Evolutionary conservation across 2,113 vertebrate species (phyloP), one percentile per base, ranked within the genome.

Genomic region (Hemichromis elongatus): DNA sequence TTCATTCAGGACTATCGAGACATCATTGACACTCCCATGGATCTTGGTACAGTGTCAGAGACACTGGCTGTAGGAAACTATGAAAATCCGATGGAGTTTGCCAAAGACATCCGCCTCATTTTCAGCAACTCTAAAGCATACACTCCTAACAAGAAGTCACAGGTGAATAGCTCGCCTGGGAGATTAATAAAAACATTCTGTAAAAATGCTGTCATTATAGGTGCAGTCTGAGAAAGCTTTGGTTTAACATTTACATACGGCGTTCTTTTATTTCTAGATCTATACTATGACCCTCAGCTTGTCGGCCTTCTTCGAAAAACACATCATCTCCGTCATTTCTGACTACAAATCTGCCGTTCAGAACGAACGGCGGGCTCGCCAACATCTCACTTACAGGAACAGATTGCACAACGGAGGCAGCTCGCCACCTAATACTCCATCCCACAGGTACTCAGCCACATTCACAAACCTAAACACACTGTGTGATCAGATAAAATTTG

Each of bases 71-170:
- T 94, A 68, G 98, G 96, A 78, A 99, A 98, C 92, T 99, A 99
- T 59, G 97, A 96, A 90, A 98, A 97, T 90, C 98, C 99, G 13
- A 94, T 98, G 93, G 98, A 99, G 96, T 99, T 99, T 87, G 96
- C 97, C 95, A 98, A 98, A 96, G 99, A 99, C 68, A 95, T 99
- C 77, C 97, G 97, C 35, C 97, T 99, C 86, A 99, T 99, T 95
- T 99, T 99, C 94, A 99, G 97, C 96, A 99, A 99, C 94, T 99
- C 98, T 80, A 99, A 97, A 96, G 97, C 98, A 56, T 99, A 99
- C 96, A 99, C 99, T 54, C 98, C 99, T 4, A 99, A 99, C 96
- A 99, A 99, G 94, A 99, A 99, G 85, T 99, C 98, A 77, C 96
- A 98, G 96, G 99, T 99, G 94, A 96, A 96, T 4, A 37, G 3